Percentiles rank a stretch among this genome's conserved stretches.
phyloP scores from a whole-genome alignment of 2,113 vertebrate genomes.

The Camelus dromedarius region DNA sequence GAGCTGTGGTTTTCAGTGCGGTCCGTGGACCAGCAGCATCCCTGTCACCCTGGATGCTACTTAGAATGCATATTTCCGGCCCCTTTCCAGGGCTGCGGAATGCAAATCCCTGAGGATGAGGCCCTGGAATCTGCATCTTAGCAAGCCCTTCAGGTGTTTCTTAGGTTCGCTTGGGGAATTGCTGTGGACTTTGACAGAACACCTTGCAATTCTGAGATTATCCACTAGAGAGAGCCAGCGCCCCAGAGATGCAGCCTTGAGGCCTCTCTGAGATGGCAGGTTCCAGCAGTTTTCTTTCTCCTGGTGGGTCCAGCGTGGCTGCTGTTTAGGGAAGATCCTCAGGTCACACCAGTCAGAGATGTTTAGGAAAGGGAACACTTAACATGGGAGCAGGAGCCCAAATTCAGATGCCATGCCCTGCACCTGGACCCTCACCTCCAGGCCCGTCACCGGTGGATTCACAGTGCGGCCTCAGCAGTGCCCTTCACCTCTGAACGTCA shows the following conservation, averaged over 20 bases:
- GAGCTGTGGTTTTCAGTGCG: background rate
- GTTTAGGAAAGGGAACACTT: background rate
- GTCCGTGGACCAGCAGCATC: background rate
- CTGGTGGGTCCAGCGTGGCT: accelerated
- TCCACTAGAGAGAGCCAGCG: slow-evolving; percentile 68
- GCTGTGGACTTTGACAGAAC: no score
- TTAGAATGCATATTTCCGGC: background rate
- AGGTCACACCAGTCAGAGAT: background rate
- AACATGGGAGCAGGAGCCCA: background rate
- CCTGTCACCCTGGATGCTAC: accelerated
- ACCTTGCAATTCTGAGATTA: accelerated
- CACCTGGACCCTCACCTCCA: background rate
- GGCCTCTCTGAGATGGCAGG: accelerated
- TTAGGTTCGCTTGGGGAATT: accelerated
- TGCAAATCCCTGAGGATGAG: no score
- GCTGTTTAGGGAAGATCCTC: background rate
- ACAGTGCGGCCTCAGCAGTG: background rate
- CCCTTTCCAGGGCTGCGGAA: no score
- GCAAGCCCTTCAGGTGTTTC: background rate
- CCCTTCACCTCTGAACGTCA: background rate
- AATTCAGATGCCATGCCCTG: background rate
- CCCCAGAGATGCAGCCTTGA: background rate
- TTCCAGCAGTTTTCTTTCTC: background rate
- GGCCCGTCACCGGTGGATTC: accelerated
- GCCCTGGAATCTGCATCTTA: background rate